Evolutionary conservation across 2,888 invertebrate genomes (phyloP), one percentile per base, ranked within the genome.

Genomic region (Acleris cristana): DNA sequence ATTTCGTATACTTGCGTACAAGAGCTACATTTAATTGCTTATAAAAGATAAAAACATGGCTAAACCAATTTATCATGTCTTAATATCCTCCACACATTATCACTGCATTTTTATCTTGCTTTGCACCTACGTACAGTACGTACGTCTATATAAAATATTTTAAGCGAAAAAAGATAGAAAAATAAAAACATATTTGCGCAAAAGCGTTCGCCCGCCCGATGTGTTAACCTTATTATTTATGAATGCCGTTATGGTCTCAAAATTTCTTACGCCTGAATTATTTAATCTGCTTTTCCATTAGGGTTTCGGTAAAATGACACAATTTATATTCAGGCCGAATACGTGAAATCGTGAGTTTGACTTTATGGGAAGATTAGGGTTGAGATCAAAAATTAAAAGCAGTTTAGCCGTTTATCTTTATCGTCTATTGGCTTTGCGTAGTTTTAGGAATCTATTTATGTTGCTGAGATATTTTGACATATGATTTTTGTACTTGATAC

Each of bases 271-370:
- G 83, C 81, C 75, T 90, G 90, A 89, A 91, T 90, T 90, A 92
- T 91, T 90, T 89, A 91, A 91, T 90, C 89, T 86, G 81, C 86
- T 89, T 90, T 91, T 91, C 91, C 91, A 92, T 92, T 91, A 91
- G 85, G 88, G 88, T 87, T 90, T 88, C 83, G 79, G 79, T 81
- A 79, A 86, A 89, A 90, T 88, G 89, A 89, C 88, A 88, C 88
- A 85, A 89, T 91, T 90, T 92, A 87, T 90, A 91, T 91, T 90
- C 91, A 83, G 80, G 76, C 76, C 84, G 84, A 79, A 79, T 74
- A 80, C 76, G 75, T 77, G 77, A 77, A 81, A 81, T 82, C 85
- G 75, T 81, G 81, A 82, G 83, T 86, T 84, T 85, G 83, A 85
- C 86, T 88, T 89, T 88, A 88, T 86, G 81, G 78, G 75, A 82